These are phyloP conservation scores for Murina feae DNA, from an alignment of 2,113 vertebrate species.

Conservation along the genomic window DNA sequence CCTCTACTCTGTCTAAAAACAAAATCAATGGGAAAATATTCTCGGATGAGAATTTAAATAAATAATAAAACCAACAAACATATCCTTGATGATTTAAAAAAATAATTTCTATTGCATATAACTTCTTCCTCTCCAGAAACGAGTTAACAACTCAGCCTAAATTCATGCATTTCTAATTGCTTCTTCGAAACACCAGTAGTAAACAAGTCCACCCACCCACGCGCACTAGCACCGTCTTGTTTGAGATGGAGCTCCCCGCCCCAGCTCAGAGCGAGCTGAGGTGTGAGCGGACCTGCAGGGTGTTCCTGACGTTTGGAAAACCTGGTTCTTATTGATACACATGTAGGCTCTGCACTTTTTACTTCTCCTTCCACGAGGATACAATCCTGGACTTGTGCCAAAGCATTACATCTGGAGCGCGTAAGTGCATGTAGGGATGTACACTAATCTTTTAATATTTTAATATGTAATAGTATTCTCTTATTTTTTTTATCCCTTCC, in stretches of 20 bases:
- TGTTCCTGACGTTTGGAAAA: constrained; percentile 19
- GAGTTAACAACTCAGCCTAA: background rate
- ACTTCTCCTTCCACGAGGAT: constrained; percentile 23
- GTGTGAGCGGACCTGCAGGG: background rate
- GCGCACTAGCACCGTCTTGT: background rate
- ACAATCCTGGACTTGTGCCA: background rate
- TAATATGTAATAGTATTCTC: background rate
- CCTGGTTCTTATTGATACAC: background rate
- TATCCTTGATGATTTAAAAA: background rate
- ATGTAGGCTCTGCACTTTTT: background rate
- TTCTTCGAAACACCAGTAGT: background rate
- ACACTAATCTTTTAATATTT: constrained; percentile 35
- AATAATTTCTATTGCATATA: background rate
- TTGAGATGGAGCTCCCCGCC: background rate
- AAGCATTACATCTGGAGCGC: constrained; percentile 24
- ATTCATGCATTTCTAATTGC: background rate
- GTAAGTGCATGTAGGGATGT: background rate
- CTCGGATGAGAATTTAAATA: too few relatives aligned
- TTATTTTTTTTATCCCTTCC: constrained; percentile 35
- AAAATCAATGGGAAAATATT: too few relatives aligned
- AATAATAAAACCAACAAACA: background rate
- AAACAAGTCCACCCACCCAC: background rate
- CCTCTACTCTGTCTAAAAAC: too few relatives aligned
- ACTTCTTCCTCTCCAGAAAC: background rate
- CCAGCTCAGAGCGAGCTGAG: background rate